A percentile compares a stretch with the other conserved stretches of the same genome.
These are phyloP conservation scores for Galerucella calmariensis DNA, from an alignment of 2,888 invertebrate species.

Conservation along the genomic window DNA sequence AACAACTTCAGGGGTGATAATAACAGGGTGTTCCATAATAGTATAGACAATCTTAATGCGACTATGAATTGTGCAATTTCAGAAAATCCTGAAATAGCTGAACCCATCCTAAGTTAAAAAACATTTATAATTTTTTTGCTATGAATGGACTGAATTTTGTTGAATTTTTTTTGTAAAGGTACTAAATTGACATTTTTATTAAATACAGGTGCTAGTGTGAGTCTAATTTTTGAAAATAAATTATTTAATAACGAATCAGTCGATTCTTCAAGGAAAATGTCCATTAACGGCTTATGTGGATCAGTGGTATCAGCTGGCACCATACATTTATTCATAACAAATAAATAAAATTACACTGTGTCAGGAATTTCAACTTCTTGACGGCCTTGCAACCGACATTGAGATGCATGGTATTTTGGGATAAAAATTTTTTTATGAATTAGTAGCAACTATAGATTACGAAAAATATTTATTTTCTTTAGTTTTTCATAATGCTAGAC, in stretches of 20 bases:
- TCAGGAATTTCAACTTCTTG: constrained; percentile 35
- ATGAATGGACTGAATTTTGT: constrained; percentile 1
- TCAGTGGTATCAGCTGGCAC: constrained; percentile 30
- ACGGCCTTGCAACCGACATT: constrained; percentile 20
- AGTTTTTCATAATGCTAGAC: constrained; percentile 8
- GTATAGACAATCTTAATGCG: neutral
- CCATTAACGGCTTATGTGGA: constrained; percentile 34
- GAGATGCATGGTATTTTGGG: constrained; percentile 33
- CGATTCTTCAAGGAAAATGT: constrained; percentile 21
- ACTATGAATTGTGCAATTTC: neutral
- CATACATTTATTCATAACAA: constrained; percentile 28
- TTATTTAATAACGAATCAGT: constrained; percentile 26
- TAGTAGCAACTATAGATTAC: constrained; percentile 8
- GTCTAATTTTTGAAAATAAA: constrained; percentile 28
- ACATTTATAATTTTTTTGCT: neutral
- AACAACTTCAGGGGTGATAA: neutral
- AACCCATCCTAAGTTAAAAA: neutral
- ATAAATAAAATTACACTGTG: constrained; percentile 21
- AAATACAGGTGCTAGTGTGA: constrained; percentile 29
- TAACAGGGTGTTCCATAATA: neutral
- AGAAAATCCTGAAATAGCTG: neutral
- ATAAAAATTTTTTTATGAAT: constrained; percentile 33
- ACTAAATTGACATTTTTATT: constrained; percentile 1
- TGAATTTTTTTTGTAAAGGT: neutral
- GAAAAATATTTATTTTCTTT: constrained; percentile 31